A percentile compares a stretch with the other conserved stretches of the same genome.
Evolutionary conservation across 1,140 invertebrate species (phyloP).

Genomic region (Heliothis subflexa): DNA sequence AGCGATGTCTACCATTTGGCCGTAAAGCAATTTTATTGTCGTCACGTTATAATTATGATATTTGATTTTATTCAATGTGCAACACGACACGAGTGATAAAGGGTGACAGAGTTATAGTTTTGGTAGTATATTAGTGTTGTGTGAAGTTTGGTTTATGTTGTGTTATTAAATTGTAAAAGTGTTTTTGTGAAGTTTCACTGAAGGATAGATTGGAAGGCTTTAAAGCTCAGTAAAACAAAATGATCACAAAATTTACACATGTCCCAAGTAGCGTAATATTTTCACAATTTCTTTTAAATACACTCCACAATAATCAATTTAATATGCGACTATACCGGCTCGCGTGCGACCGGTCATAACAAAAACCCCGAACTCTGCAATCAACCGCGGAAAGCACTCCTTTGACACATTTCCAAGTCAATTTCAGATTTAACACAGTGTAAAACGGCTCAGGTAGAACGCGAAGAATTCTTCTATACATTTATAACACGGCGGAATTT

Average conservation of each 20-base stretch:
- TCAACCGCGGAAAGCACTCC: slow-evolving; percentile 34
- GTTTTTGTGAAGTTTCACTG: background rate
- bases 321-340: background rate
- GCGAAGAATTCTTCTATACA: background rate
- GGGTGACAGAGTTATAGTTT: slow-evolving; percentile 26
- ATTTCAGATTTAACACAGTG: slow-evolving; percentile 33
- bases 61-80: slow-evolving; percentile 37
- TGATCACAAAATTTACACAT: background rate
- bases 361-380: slow-evolving; percentile 20
- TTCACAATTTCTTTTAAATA: background rate
- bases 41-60: slow-evolving; percentile 34
- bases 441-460: slow-evolving; percentile 12
- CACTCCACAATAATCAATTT: background rate
- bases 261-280: background rate
- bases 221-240: background rate
- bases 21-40: slow-evolving; percentile 24
- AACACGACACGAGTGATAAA: slow-evolving; percentile 29
- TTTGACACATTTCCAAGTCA: slow-evolving; percentile 46
- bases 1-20: slow-evolving; percentile 2
- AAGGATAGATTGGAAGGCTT: background rate
- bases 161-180: background rate
- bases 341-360: slow-evolving; percentile 1
- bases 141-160: slow-evolving; percentile 24
- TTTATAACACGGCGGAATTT: slow-evolving; percentile 12
- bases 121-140: background rate